Percentiles rank a stretch among this genome's conserved stretches.
phyloP scores from a whole-genome alignment of 53 echinoderm and acorn worm species.

The Actinopyga echinites region DNA sequence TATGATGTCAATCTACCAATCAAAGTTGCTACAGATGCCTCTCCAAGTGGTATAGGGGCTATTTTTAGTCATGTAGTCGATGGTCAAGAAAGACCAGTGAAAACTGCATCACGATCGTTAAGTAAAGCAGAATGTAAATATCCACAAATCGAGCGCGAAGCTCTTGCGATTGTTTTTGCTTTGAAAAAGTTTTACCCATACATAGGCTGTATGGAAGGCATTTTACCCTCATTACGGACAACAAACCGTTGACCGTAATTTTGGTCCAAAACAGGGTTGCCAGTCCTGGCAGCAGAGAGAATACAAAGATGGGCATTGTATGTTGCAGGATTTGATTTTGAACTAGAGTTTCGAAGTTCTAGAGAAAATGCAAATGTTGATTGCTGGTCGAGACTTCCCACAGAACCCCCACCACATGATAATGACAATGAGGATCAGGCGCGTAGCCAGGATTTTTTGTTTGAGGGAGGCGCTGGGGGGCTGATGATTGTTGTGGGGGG shows the following conservation, averaged over 20 bases:
- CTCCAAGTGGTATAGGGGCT: too few relatives aligned
- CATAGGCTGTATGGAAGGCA: too few relatives aligned
- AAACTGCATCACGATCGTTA: conserved; percentile 19
- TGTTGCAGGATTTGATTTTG: conserved; percentile 2
- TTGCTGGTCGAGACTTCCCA: conserved; percentile 1
- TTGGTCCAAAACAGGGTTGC: conserved; percentile 6
- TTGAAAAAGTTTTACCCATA: too few relatives aligned
- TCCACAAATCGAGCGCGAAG: too few relatives aligned
- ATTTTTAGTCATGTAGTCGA: conserved; percentile 32
- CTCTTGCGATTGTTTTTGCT: too few relatives aligned
- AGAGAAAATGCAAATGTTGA: conserved; percentile 17
- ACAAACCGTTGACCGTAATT: too few relatives aligned
- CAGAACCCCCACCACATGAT: neutral
- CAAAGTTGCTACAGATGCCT: too few relatives aligned
- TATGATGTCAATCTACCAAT: conserved; percentile 49
- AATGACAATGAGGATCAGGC: neutral
- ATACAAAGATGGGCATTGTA: conserved; percentile 27
- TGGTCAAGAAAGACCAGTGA: conserved; percentile 31
- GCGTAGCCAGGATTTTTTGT: too few relatives aligned
- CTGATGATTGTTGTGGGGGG: too few relatives aligned
- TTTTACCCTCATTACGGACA: too few relatives aligned
- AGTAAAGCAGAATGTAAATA: too few relatives aligned
- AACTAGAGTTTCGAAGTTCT: neutral
- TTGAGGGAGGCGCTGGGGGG: too few relatives aligned
- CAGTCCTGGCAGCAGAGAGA: conserved; percentile 17